Base-by-base conservation (phyloP, 2,797 vertebrate species). In the Falco cherrug region DNA sequence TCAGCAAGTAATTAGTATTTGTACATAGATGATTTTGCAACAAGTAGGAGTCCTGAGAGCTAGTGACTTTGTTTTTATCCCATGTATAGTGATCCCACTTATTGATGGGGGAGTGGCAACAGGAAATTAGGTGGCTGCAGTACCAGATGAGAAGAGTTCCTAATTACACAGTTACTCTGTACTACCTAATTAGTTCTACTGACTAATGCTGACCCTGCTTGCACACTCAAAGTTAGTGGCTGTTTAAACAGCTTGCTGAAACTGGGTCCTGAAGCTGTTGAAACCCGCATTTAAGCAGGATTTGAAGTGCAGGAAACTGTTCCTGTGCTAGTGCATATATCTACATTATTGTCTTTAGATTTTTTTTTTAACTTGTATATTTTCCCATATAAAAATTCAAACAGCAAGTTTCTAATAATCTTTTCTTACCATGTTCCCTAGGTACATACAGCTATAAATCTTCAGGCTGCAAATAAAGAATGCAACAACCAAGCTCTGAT, bases 401-500 rank as follows among this genome's bases (percentile, higher is more conserved):
- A 14, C 1, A 3, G 5, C n/a, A 84, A 50, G 67, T 65, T 69
- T 69, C 67, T 77, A 87, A 93, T 47, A 76, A 45, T 5, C 6
- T n/a, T 83, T 78, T 54, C 65, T 95, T 47, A 89, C 56, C 8
- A 3, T 4, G 10, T 25, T 87, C 87, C 71, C 56, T 88, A 57
- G 91, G 85, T 75, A 63, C 2, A 4, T 17, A 29, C 17, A 89
- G 63, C 18, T 31, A 33, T 29, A 84, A 89, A 33, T 51, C 79
- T 80, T 75, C 22, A 51, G 24, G 53, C 74, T 57, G 53, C 84
- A 79, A 57, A 76, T 82, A 35, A 86, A 94, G 24, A 65, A 98
- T 95, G 95, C 94, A 97, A 70, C 74, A 91, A 61, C 29, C 73
- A 82, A 82, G 54, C 33, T 53, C 37, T 68, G 50, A 91, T 61